Base-by-base conservation (phyloP, 2,113 vertebrate genomes). In the Pygoscelis antarcticus region DNA sequence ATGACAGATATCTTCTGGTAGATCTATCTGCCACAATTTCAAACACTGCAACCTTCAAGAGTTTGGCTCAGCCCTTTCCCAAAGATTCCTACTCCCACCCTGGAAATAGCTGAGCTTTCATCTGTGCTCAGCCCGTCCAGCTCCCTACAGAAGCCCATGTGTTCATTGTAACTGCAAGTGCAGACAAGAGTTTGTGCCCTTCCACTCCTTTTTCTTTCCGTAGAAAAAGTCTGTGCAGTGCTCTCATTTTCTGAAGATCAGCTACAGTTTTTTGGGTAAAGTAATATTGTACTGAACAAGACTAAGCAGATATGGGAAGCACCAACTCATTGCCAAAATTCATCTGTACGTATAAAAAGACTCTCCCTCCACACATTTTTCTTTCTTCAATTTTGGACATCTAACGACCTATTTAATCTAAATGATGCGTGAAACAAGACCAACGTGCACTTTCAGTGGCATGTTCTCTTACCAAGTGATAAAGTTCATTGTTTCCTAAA, bases 401-500 rank as follows among this genome's bases (percentile, higher is more conserved):
- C 46, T 16, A 65, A 62, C 2, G 3, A 52, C 1, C 27, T 52
- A 30, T 64, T 81, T 89, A 57, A 87, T n/a, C 57, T 92, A 93
- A 95, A 87, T 16, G 7, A 89, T 34, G 7, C 0, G 0, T 57
- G 60, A 87, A 90, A 76, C 79, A 83, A 95, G n/a, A 83, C 20
- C 54, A 70, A 32, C 17, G 3, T 51, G 69, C 52, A 49, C 91
- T 95, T 89, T 93, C 82, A 83, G 44, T 70, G 47, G 44, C 27
- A 72, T 38, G 54, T 44, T 93, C 34, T 89, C 99, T 99, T 98
- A 99, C 99, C 99, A 99, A 98, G 95, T 97, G 98, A 97, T 99
- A 99, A 46, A 99, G 98, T 96, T 99, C 99, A 98, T 99, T 99
- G 98, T 99, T 99, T 97, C 99, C 99, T 96, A 99, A 98, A 97